Evolutionary conservation across 2,113 vertebrate species (phyloP), one percentile per base, ranked within the genome.

Genomic region (Silurus meridionalis): DNA sequence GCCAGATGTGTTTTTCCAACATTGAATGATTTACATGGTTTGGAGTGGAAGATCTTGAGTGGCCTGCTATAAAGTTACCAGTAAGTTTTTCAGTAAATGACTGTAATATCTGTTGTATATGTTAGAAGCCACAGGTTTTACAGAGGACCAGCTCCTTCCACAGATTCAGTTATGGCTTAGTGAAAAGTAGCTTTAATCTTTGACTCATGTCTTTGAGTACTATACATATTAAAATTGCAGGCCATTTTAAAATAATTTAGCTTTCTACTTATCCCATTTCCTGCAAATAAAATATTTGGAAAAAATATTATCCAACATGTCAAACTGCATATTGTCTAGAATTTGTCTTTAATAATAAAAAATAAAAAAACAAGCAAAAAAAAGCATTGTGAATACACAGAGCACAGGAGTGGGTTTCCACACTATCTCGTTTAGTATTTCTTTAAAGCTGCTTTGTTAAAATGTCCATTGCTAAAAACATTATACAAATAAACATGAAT

Each of bases 191-290:
- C 14, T 28, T 78, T 77, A 25, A 84, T 77, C 46, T 66, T 57
- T 75, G 57, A 58, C 9, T 57, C 19, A 2, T 15, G 14, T 50
- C 55, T 19, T 50, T 23, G 13, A 71, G 79, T 60, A 37, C 21
- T 21, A 60, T 21, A 61, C 8, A 80, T 46, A 11, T 46, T 10
- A 55, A 57, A 75, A 72, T 52, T 21, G 19, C 28, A 83, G 14
- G 8, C 60, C 37, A 63, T 19, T 87, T 84, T 46, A 58, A 28
- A 77, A 28, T 48, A 61, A 52, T 82, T 74, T 88, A 48, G 23
- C 81, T 67, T 82, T 13, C 46, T 48, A 28, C 69, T 61, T 19
- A 17, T 82, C 66, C 64, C 25, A 57, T 83, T 85, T 71, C 23
- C n/a, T 74, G 55, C 25, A 75, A 53, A 82, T 53, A 17, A 23